Percentiles rank a stretch among this genome's conserved stretches.
Evolutionary conservation across 2,888 invertebrate genomes (phyloP).

Genomic region (Drosophila meridionalis): DNA sequence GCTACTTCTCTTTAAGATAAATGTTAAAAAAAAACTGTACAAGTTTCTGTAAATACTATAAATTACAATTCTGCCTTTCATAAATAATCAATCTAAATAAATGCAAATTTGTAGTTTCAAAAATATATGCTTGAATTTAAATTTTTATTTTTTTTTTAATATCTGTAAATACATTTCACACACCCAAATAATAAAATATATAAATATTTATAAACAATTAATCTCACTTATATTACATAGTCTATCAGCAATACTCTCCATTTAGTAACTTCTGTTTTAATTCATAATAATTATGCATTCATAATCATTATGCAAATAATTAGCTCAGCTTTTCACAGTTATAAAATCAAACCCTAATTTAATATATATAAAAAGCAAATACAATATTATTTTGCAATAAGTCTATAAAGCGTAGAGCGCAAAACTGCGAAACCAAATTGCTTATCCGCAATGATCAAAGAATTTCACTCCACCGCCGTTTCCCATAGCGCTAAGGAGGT

Average conservation of each 20-base stretch:
- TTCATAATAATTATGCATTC: no score
- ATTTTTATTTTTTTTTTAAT: no score
- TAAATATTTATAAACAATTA: not conserved
- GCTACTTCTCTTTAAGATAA: not conserved
- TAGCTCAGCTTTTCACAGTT: not conserved
- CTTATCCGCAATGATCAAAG: constrained; percentile 71
- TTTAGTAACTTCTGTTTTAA: not conserved
- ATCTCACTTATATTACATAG: no score
- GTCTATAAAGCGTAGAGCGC: not conserved
- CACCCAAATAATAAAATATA: not conserved
- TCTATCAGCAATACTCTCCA: not conserved
- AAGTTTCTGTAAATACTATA: no score
- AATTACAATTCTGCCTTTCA: no score
- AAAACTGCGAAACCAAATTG: constrained; percentile 47
- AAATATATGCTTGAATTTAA: no score
- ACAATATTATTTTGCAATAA: not conserved
- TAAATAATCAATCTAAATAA: no score
- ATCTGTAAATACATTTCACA: no score
- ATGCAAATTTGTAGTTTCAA: no score
- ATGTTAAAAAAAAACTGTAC: no score
- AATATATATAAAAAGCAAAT: not conserved
- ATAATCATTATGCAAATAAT: not conserved
- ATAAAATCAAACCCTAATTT: no score
- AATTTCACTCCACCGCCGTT: constrained; percentile 58
- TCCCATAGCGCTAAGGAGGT: constrained; percentile 73